Base-by-base conservation (phyloP, 2,888 invertebrate genomes). In the Troilus luridus region DNA sequence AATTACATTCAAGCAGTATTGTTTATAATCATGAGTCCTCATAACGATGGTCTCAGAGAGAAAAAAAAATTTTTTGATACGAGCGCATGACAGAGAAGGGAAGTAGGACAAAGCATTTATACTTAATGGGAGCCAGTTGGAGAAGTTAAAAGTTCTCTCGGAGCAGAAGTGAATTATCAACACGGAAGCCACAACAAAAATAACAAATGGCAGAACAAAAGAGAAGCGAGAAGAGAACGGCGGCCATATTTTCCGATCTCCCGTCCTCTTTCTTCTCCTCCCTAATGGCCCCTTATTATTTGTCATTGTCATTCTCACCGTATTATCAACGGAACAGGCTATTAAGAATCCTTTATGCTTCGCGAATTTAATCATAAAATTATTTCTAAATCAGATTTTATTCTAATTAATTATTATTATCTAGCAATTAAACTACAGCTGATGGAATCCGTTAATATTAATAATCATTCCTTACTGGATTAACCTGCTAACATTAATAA, bases 141-240 rank as follows among this genome's bases (percentile, higher is more conserved):
- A 12, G 2, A 85, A 85, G 85, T 85, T 54, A 85, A 58, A 85
- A 85, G 56, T 85, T 85, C 85, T 85, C 85, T 58, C n/a, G 85
- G n/a, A n/a, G 56, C 56, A 56, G 85, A 85, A 85, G 56, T 54
- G 85, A 58, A 77, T 77, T 77, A 77, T 77, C 72, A 77, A 77
- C 72, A 77, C 85, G 56, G n/a, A 85, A 85, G 85, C 85, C 85
- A 85, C 85, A 85, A 85, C 56, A 56, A n/a, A 85, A 85, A 85
- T 85, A 85, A 85, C 85, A 85, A 85, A 85, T 77, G 85, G 56
- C 21, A 10, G 54, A 41, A 85, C 85, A 85, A 85, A 85, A 85
- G 56, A 85, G 54, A 41, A 77, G 17, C 27, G 72, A 77, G 72
- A 21, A 41, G 27, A 77, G 72, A 56, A 85, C 56, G 85, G 85